Percentiles rank a stretch among this genome's conserved stretches.
Conservation (phyloP, 1,140 invertebrate genomes). For the Eubasilissa regina region DNA sequence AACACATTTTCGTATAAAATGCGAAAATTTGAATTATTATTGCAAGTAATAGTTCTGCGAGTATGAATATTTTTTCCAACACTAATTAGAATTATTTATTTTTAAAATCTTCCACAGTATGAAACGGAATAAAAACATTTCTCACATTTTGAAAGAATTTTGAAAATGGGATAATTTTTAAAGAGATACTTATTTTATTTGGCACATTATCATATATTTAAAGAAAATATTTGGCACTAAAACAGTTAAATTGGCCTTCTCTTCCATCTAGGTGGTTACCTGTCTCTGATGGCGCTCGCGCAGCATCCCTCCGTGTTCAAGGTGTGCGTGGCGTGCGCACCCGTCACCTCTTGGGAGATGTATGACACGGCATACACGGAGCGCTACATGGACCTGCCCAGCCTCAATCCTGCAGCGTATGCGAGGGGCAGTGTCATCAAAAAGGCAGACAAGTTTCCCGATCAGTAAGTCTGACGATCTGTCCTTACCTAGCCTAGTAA, state of each 20-base stretch:
- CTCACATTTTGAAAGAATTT: too few relatives aligned
- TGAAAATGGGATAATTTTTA: too few relatives aligned
- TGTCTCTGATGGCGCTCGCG: slow-evolving; percentile 88
- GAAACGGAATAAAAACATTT: too few relatives aligned
- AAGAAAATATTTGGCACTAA: too few relatives aligned
- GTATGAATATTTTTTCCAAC: too few relatives aligned
- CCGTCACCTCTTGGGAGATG: slow-evolving; percentile 96
- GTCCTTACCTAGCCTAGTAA: not conserved
- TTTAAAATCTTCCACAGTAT: too few relatives aligned
- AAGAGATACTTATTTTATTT: too few relatives aligned
- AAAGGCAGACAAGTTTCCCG: slow-evolving; percentile 89
- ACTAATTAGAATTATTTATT: too few relatives aligned
- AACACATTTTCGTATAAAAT: too few relatives aligned
- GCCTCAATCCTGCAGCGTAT: slow-evolving; percentile 64
- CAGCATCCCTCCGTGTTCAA: slow-evolving; percentile 89
- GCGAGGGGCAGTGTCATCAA: slow-evolving; percentile 66
- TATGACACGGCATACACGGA: slow-evolving; percentile 97
- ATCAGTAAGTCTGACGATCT: slow-evolving; percentile 79
- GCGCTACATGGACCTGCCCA: slow-evolving; percentile 95
- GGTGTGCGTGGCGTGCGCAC: slow-evolving; percentile 95
- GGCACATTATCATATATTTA: too few relatives aligned
- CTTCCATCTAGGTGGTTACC: slow-evolving; percentile 77
- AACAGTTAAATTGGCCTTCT: slow-evolving; percentile 3
- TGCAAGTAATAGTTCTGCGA: too few relatives aligned
- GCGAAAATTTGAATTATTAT: too few relatives aligned